A percentile compares a stretch with the other conserved stretches of the same genome.
phyloP scores from a whole-genome alignment of 2,113 vertebrate species.

The Anarhynchus alexandrinus region DNA sequence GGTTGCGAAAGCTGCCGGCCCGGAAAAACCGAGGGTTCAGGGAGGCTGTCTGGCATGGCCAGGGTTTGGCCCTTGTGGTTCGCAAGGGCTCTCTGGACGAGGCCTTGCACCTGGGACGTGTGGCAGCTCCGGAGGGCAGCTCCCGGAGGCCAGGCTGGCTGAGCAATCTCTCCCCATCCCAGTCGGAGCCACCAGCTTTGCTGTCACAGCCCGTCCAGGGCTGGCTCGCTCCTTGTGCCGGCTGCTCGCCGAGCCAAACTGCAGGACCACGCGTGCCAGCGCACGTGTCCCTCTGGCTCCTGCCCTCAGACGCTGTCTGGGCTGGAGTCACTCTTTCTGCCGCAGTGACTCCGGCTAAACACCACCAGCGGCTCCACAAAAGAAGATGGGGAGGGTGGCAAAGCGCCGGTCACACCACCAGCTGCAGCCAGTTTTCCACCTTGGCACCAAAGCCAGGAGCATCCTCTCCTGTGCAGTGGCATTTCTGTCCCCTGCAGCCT shows the following conservation, averaged over 20 bases:
- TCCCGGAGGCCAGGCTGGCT: background rate
- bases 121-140: background rate
- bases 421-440: background rate
- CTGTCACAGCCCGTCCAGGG: background rate
- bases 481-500: background rate
- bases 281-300: background rate
- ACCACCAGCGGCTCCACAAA: background rate
- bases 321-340: background rate
- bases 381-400: background rate
- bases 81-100: background rate
- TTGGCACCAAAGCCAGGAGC: background rate
- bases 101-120: background rate
- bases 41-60: fast-evolving
- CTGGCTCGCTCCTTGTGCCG: background rate
- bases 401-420: fast-evolving
- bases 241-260: background rate
- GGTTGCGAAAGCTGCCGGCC: fast-evolving
- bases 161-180: background rate
- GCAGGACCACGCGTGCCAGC: background rate
- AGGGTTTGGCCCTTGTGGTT: background rate
- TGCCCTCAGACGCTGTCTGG: background rate
- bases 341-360: background rate
- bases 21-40: background rate
- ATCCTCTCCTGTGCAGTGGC: background rate
- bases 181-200: background rate